Evolutionary conservation across 1,140 invertebrate genomes (phyloP).

Genomic region (Drosophila orena): DNA sequence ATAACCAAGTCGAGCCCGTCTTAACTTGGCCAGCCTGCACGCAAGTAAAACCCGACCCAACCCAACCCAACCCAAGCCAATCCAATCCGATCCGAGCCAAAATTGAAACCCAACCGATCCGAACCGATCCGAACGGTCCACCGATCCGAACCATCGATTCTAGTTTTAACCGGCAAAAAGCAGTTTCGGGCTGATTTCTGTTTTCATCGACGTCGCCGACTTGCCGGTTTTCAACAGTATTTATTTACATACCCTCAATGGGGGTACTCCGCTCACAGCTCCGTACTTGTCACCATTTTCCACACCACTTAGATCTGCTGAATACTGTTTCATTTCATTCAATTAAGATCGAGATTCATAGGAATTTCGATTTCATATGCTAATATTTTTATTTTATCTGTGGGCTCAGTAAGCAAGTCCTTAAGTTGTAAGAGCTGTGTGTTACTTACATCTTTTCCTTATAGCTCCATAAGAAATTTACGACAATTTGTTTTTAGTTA

Average conservation of each 20-base stretch:
- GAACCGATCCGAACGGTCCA: slow-evolving; percentile 48
- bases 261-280: slow-evolving; percentile 13
- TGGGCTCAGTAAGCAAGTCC: too few species aligned
- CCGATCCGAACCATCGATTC: slow-evolving; percentile 66
- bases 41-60: slow-evolving; percentile 5
- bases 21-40: slow-evolving; percentile 15
- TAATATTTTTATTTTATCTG: too few species aligned
- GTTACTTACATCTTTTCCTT: too few species aligned
- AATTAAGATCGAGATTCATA: too few species aligned
- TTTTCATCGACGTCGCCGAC: slow-evolving; percentile 31
- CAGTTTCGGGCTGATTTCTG: slow-evolving; percentile 54
- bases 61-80: slow-evolving; percentile 11
- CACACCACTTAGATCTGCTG: not conserved
- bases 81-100: not conserved
- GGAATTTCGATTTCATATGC: too few species aligned
- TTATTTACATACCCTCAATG: slow-evolving; percentile 50
- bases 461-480: too few species aligned
- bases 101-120: slow-evolving; percentile 17
- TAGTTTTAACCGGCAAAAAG: slow-evolving; percentile 75
- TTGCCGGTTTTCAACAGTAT: slow-evolving; percentile 72
- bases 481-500: not conserved
- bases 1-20: slow-evolving; percentile 26
- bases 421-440: too few species aligned
- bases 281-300: not conserved
- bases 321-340: too few species aligned